Conservation (phyloP, 2,888 invertebrate species). For the Ceramica pisi region DNA sequence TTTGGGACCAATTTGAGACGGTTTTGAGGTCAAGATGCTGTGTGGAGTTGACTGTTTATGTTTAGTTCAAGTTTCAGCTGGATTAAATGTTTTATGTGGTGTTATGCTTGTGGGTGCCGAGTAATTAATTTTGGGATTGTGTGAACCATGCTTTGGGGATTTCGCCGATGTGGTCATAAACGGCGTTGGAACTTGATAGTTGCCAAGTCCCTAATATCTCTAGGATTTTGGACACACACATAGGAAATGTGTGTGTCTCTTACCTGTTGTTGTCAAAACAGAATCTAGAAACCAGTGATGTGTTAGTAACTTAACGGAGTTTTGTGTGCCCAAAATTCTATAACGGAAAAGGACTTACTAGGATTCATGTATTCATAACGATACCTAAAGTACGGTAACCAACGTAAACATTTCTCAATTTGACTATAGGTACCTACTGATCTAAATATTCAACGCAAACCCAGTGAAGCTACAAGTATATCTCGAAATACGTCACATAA, state of each 20-base stretch:
- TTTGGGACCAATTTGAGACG: constrained; percentile 63
- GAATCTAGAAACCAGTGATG: not conserved
- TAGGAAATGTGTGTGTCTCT: too few species aligned
- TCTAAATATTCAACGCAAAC: constrained; percentile 11
- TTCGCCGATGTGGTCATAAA: not conserved
- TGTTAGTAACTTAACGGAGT: not conserved
- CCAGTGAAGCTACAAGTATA: constrained; percentile 2
- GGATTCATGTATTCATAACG: not conserved
- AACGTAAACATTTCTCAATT: not conserved
- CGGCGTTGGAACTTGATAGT: too few species aligned
- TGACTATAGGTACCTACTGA: not conserved
- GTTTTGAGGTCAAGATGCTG: constrained; percentile 66
- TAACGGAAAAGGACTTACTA: too few species aligned
- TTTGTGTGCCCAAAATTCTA: not conserved
- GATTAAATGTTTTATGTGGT: constrained; percentile 35
- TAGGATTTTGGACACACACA: not conserved
- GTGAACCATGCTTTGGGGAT: not conserved
- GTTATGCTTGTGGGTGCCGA: constrained; percentile 12
- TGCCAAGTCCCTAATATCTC: not conserved
- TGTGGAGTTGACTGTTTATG: constrained; percentile 54
- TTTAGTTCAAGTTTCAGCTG: constrained; percentile 36
- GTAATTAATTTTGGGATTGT: constrained; percentile 29
- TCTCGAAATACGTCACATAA: constrained; percentile 47
- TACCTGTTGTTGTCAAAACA: not conserved
- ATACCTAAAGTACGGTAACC: not conserved